A percentile compares a stretch with the other conserved stretches of the same genome.
Evolutionary conservation across 2,113 vertebrate genomes (phyloP).

Genomic region (Bujurquina vittata): DNA sequence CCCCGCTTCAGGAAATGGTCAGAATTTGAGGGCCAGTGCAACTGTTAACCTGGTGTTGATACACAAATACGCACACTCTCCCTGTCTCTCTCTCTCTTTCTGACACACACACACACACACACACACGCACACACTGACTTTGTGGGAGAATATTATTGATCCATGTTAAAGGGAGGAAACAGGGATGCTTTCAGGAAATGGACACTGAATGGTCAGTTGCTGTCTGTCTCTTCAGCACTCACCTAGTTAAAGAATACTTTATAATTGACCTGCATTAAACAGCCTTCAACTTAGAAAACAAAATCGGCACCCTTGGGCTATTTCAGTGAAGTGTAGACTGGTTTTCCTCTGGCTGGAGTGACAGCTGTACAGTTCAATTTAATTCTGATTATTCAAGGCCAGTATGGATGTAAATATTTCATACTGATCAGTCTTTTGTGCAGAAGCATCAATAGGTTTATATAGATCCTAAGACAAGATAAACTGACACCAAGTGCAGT

Average conservation of each 20-base stretch:
- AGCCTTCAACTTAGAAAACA: slow-evolving; percentile 32
- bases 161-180: slow-evolving; percentile 59
- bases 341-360: neutral
- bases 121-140: slow-evolving; percentile 16
- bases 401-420: slow-evolving; percentile 7
- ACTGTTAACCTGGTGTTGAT: slow-evolving; percentile 27
- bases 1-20: slow-evolving; percentile 12
- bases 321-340: slow-evolving; percentile 17
- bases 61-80: slow-evolving; percentile 4
- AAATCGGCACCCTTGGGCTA: slow-evolving; percentile 29
- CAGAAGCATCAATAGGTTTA: slow-evolving; percentile 8
- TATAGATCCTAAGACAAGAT: neutral
- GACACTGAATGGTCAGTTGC: slow-evolving; percentile 2
- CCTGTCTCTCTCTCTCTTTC: neutral
- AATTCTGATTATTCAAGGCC: neutral
- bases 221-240: neutral
- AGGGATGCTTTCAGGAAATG: slow-evolving; percentile 40
- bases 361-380: slow-evolving; percentile 16
- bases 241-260: slow-evolving; percentile 22
- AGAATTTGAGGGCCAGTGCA: slow-evolving; percentile 44
- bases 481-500: neutral
- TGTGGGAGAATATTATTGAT: slow-evolving; percentile 53
- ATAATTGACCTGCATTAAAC: slow-evolving; percentile 41
- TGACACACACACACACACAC: slow-evolving; percentile 5
- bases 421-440: slow-evolving; percentile 22